Base-by-base conservation (phyloP, 2,113 vertebrate genomes). In the Mus musculus region DNA sequence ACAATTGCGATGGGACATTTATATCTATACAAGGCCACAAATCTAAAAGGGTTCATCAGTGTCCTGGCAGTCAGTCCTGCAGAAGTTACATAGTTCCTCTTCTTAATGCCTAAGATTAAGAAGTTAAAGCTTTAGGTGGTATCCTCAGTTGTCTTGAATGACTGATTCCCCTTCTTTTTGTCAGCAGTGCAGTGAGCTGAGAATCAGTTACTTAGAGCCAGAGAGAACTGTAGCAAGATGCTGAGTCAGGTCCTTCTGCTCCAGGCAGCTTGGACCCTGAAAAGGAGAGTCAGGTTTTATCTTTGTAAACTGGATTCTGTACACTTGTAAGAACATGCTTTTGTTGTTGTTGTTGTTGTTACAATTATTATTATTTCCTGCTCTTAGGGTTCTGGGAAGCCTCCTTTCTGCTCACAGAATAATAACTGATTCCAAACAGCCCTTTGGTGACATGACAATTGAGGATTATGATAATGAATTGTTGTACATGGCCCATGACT, bases 321-420 rank as follows among this genome's bases (percentile, higher is more conserved):
- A n/a, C 16, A 3, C 42, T 86, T n/a, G 16, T 1, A 54, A 56
- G 5, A 42, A 49, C 2, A 1, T 30, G 30, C 63, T 67, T 54
- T 71, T 17, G 36, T 67, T 91, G 10, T 65, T 28, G 20, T 61
- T 61, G 63, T 63, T 63, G 2, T 59, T 20, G 19, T 61, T 65
- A 28, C 8, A 26, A 33, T 69, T 30, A 36, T 69, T 30, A 36
- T 69, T 28, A 16, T 36, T 77, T 89, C 67, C 96, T 97, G 59
- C 88, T 52, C 33, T 0, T 80, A 99, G 99, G 97, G 99, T 99
- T 94, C 97, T 99, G 96, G 99, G 99, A 86, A 99, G 99, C 97
- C 98, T 99, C 54, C 99, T 99, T 88, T 99, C 99, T 26, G 99
- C 99, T 93, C 99, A 99, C 96, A 99, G 99, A 96, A 99, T 99